Evolutionary conservation across 2,113 vertebrate species (phyloP), one percentile per base, ranked within the genome.

Genomic region (Megaceryle maxima): DNA sequence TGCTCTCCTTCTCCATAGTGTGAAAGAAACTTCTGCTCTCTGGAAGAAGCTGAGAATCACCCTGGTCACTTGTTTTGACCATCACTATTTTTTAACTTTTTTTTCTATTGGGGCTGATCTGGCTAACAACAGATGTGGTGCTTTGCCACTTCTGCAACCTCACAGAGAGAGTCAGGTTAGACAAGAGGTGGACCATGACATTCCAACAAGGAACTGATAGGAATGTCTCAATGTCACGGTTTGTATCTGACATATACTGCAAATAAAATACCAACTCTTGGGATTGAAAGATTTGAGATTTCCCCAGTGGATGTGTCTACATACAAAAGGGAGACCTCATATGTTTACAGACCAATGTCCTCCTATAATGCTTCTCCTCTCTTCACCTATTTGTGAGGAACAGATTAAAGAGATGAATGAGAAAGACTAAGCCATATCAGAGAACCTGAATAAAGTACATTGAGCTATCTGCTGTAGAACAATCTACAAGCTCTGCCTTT

Each of bases 291-390:
- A 44, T 43, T 72, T 39, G 31, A 72, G 14, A 70, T 51, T 78
- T 85, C 16, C 14, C 15, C 35, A 17, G 19, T 17, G 18, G 16
- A 37, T 0, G 0, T 18, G 6, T 39, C 25, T 56, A 50, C 2
- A 24, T 35, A 48, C 19, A 62, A 74, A 72, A 46, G 10, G 5
- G 14, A 50, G 9, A 70, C 10, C 3, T 74, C 63, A 33, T 44
- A 35, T 3, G 7, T 88, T 59, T 46, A 56, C 7, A 82, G 7
- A 55, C 8, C 16, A 28, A 22, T 29, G 13, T 80, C 22, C 17
- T 70, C 46, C 18, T 64, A 8, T 12, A 37, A 3, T 16, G 9
- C 6, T 13, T 68, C 26, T 87, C 26, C 8, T 85, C 31, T 33
- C 0, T 24, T 73, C 20, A 60, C 48, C 8, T 62, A 15, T 48